Base-by-base conservation (phyloP, 2,797 vertebrate species). In the Hypotaenidia okinawae region DNA sequence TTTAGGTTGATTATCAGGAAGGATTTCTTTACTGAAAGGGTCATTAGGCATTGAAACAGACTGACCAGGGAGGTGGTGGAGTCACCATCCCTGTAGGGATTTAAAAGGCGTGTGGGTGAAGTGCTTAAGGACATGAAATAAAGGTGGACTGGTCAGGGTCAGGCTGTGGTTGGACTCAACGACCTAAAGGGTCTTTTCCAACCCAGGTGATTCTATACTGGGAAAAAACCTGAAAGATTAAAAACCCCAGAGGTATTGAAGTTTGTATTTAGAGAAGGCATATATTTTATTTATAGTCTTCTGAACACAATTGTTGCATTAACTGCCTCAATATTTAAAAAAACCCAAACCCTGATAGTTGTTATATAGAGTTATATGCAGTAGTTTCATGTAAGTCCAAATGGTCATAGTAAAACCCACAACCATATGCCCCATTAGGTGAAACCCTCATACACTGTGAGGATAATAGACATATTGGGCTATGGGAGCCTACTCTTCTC, bases 191-290 rank as follows among this genome's bases (percentile, higher is more conserved):
- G 43, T 45, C 43, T 45, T 18, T 45, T 45, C 43, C 18, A 45
- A 45, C 43, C 43, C 43, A 19, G 43, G 43, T 18, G 43, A 45
- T 45, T 45, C 43, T 45, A 43, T 16, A 23, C 2, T 10, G 17
- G 11, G 16, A 1, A 0, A 41, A 10, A 19, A 19, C 6, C 7
- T 21, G 7, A 30, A 4, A 8, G 0, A 24, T 43, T 55, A 27
- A 28, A n/a, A n/a, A 27, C 24, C 15, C 11, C 14, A 45, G 24
- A 81, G 55, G 13, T 73, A 63, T 66, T 77, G 64, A 72, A 61
- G 63, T 86, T 84, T 66, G n/a, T 30, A 16, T 75, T 81, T 79
- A 77, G 75, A 94, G 72, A 87, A 57, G 33, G 19, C 14, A 13
- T 28, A n/a, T 58, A 3, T 61, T 87, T 37, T 57, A 25, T 67